Conservation (phyloP, 2,797 vertebrate species). For the Acipenser transmontanus region DNA sequence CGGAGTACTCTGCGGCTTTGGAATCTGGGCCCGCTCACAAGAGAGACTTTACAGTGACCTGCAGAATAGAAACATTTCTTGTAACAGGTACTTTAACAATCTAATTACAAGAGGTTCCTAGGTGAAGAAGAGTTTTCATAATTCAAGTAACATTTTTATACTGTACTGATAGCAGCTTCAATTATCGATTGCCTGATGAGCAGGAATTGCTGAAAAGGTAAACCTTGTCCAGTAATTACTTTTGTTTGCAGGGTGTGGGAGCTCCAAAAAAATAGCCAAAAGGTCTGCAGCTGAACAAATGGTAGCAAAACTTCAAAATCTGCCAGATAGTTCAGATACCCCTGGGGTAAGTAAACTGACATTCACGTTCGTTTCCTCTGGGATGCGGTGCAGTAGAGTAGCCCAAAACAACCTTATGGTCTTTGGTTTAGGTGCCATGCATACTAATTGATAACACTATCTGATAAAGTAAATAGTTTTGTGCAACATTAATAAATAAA, state of each 20-base stretch:
- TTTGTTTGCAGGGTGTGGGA: slow-evolving; percentile 57
- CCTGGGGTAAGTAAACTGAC: slow-evolving; percentile 62
- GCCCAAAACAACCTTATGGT: no score
- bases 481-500: no score
- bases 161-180: not conserved
- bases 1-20: slow-evolving; percentile 69
- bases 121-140: not conserved
- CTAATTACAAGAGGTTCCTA: not conserved
- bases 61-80: slow-evolving; percentile 69
- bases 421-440: no score
- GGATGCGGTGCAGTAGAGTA: no score
- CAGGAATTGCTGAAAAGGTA: no score
- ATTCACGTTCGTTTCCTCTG: not conserved
- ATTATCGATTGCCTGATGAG: not conserved
- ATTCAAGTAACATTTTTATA: not conserved
- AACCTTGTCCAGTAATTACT: no score
- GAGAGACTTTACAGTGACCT: slow-evolving; percentile 77
- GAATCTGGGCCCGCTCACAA: slow-evolving; percentile 76
- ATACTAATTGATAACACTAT: no score
- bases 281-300: slow-evolving; percentile 69
- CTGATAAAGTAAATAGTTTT: no score
- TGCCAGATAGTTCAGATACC: slow-evolving; percentile 68
- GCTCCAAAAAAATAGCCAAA: slow-evolving; percentile 74
- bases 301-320: slow-evolving; percentile 60
- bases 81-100: slow-evolving; percentile 62